Percentiles rank a stretch among this genome's conserved stretches.
Conservation (phyloP, 2,113 vertebrate species). For the Prinia subflava region DNA sequence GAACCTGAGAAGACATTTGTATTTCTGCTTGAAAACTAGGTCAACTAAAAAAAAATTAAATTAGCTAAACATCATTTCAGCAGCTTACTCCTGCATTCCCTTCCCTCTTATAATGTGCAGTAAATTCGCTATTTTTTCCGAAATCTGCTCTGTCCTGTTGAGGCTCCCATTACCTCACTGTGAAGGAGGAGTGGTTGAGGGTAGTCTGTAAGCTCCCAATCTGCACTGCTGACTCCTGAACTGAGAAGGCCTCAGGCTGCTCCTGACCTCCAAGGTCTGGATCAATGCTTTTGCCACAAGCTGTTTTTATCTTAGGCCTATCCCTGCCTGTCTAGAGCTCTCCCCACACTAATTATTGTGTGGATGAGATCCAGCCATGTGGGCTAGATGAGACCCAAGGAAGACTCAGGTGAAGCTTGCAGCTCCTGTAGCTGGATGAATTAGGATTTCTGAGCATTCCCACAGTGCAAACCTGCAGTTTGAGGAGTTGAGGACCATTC, state of each 20-base stretch:
- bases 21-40: background rate
- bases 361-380: background rate
- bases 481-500: background rate
- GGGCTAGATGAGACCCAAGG: background rate
- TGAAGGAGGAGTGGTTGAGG: background rate
- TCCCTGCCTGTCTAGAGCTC: background rate
- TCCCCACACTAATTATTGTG: background rate
- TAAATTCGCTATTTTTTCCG: background rate
- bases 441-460: background rate
- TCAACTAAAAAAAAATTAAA: background rate
- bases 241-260: background rate
- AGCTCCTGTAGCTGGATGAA: background rate
- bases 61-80: background rate
- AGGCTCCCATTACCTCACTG: accelerated
- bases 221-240: background rate
- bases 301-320: background rate
- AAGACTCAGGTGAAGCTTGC: background rate
- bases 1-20: background rate
- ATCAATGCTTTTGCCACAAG: background rate
- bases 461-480: background rate
- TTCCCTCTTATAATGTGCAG: background rate
- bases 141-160: background rate
- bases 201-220: accelerated
- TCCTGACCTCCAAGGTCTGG: background rate
- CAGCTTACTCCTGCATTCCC: background rate